A percentile compares a stretch with the other conserved stretches of the same genome.
These are phyloP conservation scores for Patella depressa DNA, from an alignment of 2,888 invertebrate species.

Conservation along the genomic window DNA sequence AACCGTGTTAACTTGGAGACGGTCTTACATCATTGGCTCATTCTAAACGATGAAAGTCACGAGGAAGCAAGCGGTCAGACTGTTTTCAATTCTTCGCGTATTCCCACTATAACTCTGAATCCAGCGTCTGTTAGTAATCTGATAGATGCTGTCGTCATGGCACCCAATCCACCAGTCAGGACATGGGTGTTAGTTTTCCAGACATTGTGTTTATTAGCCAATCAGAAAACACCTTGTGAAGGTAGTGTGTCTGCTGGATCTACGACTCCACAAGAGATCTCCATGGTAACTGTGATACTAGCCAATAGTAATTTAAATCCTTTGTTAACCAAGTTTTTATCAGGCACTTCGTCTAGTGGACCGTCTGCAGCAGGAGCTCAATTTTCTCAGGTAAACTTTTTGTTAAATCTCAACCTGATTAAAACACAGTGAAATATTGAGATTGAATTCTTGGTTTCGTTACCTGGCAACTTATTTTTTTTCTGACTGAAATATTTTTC, in stretches of 20 bases:
- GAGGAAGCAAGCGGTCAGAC: constrained; percentile 48
- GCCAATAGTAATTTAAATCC: constrained; percentile 61
- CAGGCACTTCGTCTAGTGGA: constrained; percentile 53
- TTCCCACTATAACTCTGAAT: constrained; percentile 79
- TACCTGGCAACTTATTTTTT: no score
- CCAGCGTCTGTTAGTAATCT: constrained; percentile 78
- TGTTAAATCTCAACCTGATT: no score
- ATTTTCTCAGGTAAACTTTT: constrained; percentile 40
- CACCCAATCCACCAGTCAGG: constrained; percentile 80
- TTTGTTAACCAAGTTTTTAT: constrained; percentile 65
- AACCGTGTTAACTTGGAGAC: constrained; percentile 85
- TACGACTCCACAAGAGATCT: constrained; percentile 28
- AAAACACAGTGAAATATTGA: no score
- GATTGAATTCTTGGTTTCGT: no score
- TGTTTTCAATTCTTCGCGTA: constrained; percentile 57
- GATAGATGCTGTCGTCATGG: constrained; percentile 79
- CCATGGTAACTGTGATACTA: constrained; percentile 63
- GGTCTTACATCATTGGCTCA: constrained; percentile 88
- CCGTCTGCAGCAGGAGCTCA: constrained; percentile 43
- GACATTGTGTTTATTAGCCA: constrained; percentile 81
- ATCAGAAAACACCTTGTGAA: constrained; percentile 71
- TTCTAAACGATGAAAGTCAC: constrained; percentile 79
- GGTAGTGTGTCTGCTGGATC: constrained; percentile 35
- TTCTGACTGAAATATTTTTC: not conserved
- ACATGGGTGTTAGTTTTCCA: constrained; percentile 87